Evolutionary conservation across 2,797 vertebrate genomes (phyloP), one percentile per base, ranked within the genome.

Genomic region (Microchirus variegatus): DNA sequence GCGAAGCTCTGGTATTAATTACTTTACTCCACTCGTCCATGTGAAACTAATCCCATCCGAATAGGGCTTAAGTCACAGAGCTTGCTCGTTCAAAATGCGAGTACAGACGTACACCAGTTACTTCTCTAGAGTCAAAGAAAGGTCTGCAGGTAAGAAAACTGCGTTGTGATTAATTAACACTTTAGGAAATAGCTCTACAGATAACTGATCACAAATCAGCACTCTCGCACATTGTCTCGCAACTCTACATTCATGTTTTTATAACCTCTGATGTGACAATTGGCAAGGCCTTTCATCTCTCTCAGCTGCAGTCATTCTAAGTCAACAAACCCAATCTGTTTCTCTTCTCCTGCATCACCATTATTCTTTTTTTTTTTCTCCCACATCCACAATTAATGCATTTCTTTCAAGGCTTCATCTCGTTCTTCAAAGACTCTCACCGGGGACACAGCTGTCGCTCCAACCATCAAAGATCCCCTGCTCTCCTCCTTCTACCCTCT

Each of bases 371-470:
- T 73, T 83, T 58, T 56, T 58, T 13, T 19, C 53, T 14, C 55
- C 60, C 56, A 54, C 42, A 43, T 87, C 62, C 74, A 57, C 79
- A 71, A 87, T 89, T 75, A 87, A 81, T 82, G 77, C 45, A 70
- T 86, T 84, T 84, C 80, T 87, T 86, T 86, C 42, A 35, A 62
- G 53, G 68, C 73, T 54, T 77, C 73, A 71, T 69, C 81, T 86
- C 77, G 77, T 82, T 84, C 84, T 87, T 90, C 86, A 90, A 80
- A 88, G 75, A 71, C 65, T 9, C 78, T 77, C 77, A 73, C 63
- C 47, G 35, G 77, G 78, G 72, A 77, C 77, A 68, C 89, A 84
- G 81, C 82, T 89, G 88, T 85, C 77, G 76, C 70, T 83, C 74
- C 59, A 83, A 82, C 63, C 75, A 86, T 88, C 73, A 87, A 89